Percentiles rank a stretch among this genome's conserved stretches.
Evolutionary conservation across 2,797 vertebrate species (phyloP).

Genomic region (Uromys caudimaculatus): DNA sequence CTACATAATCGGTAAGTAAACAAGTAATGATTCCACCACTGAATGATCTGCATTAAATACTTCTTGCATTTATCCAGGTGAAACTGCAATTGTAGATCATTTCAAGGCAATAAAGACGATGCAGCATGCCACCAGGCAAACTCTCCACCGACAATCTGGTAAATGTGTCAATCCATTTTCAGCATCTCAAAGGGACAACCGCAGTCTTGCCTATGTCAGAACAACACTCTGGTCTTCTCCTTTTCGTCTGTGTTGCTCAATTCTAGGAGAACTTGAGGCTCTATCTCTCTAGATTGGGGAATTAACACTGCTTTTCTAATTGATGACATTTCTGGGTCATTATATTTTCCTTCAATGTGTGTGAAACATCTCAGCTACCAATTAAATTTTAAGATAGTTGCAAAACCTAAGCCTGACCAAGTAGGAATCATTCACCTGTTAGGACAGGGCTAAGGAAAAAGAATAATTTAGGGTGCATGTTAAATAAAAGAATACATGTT

Average conservation of each 20-base stretch:
- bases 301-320: slow-evolving; percentile 73
- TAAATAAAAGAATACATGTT: background rate
- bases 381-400: slow-evolving; percentile 66
- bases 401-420: slow-evolving; percentile 59
- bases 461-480: background rate
- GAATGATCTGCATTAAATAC: background rate
- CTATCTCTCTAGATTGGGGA: slow-evolving; percentile 58
- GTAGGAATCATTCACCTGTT: slow-evolving; percentile 49
- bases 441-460: background rate
- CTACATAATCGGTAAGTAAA: background rate
- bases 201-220: rapidly evolving
- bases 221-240: background rate
- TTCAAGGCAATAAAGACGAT: background rate
- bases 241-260: background rate
- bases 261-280: background rate
- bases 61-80: background rate
- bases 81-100: background rate
- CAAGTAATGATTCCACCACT: background rate
- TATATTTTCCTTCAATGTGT: slow-evolving; percentile 60
- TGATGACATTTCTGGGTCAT: slow-evolving; percentile 45
- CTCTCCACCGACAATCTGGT: rapidly evolving
- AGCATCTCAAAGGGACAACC: background rate
- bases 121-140: background rate
- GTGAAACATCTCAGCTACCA: slow-evolving; percentile 67
- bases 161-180: background rate